A percentile compares a stretch with the other conserved stretches of the same genome.
Conservation (phyloP, 2,797 vertebrate genomes). For the Sebastes jordani region DNA sequence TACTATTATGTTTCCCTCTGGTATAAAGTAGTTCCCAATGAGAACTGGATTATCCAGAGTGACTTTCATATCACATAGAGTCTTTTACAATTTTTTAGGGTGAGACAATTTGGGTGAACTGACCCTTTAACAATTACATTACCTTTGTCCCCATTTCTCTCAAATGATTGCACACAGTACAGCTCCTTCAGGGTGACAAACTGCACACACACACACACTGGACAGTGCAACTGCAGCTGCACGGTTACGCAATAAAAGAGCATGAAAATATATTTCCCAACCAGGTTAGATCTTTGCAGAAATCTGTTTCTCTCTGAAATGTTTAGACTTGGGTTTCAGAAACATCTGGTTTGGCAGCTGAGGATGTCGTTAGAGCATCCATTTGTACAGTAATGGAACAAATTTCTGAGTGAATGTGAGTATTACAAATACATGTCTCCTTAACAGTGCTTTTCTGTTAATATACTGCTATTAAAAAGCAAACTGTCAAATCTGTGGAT, state of each 20-base stretch:
- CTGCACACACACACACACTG: neutral
- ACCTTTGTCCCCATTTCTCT: constrained; percentile 1
- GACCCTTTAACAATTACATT: neutral
- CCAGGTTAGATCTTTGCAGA: neutral
- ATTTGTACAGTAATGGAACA: neutral
- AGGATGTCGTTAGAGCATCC: neutral
- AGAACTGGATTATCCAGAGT: neutral
- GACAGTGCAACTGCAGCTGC: neutral
- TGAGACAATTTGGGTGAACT: neutral
- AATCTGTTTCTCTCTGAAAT: neutral
- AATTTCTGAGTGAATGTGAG: neutral
- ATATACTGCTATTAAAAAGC: neutral
- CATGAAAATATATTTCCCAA: neutral
- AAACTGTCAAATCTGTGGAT: neutral
- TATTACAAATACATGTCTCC: neutral
- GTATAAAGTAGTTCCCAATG: neutral
- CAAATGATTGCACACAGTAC: neutral
- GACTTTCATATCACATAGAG: neutral
- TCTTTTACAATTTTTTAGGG: neutral
- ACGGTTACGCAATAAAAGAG: neutral
- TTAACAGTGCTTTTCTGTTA: neutral
- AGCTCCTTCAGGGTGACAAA: neutral
- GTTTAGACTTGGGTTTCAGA: neutral
- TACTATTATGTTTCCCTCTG: neutral
- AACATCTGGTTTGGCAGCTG: neutral